phyloP scores from a whole-genome alignment of 2,888 invertebrate species.

The Tortricodes alternella region DNA sequence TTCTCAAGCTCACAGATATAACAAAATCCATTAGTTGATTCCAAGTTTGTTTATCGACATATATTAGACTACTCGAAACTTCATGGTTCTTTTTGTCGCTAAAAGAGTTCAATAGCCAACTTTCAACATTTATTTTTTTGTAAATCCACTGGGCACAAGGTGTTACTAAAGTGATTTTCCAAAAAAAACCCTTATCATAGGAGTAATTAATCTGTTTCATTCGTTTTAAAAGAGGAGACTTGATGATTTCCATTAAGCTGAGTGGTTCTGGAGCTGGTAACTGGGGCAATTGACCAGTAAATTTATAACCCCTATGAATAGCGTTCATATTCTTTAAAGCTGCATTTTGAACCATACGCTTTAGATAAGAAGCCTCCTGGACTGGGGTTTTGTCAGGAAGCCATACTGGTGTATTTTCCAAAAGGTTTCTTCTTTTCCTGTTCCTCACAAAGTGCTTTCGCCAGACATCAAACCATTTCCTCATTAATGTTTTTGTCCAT shows the following conservation, averaged over 20 bases:
- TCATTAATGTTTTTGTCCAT: conserved; percentile 59
- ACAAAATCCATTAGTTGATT: conserved; percentile 75
- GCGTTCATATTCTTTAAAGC: conserved; percentile 68
- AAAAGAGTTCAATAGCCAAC: conserved; percentile 73
- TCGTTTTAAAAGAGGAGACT: conserved; percentile 66
- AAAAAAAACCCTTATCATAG: conserved; percentile 73
- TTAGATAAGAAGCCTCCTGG: conserved; percentile 61
- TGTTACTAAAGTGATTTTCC: conserved; percentile 85
- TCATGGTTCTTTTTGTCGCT: conserved; percentile 63
- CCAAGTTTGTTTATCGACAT: conserved; percentile 72
- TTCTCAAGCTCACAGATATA: conserved; percentile 66
- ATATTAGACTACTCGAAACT: conserved; percentile 59
- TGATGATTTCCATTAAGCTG: conserved; percentile 74
- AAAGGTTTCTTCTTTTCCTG: conserved; percentile 57
- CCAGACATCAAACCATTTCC: conserved; percentile 70
- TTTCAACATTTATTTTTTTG: conserved; percentile 70
- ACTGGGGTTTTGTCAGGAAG: conserved; percentile 58
- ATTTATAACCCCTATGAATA: conserved; percentile 67
- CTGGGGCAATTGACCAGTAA: conserved; percentile 60
- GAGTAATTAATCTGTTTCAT: conserved; percentile 75
- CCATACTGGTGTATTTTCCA: conserved; percentile 76
- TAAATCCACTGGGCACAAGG: conserved; percentile 74
- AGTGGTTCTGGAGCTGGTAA: conserved; percentile 59
- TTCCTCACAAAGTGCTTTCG: conserved; percentile 59
- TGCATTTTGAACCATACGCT: conserved; percentile 55